Conservation (phyloP, 2,797 vertebrate genomes). For the Calcarius lapponicus region DNA sequence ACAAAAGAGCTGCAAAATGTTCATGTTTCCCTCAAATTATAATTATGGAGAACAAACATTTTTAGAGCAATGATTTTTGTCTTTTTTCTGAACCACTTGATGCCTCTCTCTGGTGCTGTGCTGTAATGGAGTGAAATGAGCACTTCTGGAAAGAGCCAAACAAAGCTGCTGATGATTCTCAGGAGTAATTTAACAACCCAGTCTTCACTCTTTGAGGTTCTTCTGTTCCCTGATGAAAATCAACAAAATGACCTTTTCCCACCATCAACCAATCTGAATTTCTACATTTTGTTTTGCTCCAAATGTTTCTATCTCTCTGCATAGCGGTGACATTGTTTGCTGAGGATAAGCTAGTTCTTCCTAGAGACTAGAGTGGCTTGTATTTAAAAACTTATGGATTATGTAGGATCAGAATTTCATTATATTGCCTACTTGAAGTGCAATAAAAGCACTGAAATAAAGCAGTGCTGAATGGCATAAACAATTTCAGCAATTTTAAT, state of each 20-base stretch:
- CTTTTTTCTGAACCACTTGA: background rate
- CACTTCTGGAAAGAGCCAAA: background rate
- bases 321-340: background rate
- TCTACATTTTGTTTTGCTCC: background rate
- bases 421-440: background rate
- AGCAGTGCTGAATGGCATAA: background rate
- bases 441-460: background rate
- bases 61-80: background rate
- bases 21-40: background rate
- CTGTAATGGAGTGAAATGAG: background rate
- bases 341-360: background rate
- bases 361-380: background rate
- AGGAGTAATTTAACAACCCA: background rate
- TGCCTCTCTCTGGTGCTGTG: background rate
- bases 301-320: background rate
- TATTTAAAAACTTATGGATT: background rate
- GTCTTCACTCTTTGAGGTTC: background rate
- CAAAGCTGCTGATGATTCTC: background rate
- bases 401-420: background rate
- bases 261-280: background rate
- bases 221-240: background rate
- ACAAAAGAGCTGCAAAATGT: background rate
- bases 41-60: background rate
- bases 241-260: background rate
- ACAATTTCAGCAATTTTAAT: background rate